These are phyloP conservation scores for Cecidostiba fungosa DNA, from an alignment of 2,888 invertebrate species.

Conservation along the genomic window DNA sequence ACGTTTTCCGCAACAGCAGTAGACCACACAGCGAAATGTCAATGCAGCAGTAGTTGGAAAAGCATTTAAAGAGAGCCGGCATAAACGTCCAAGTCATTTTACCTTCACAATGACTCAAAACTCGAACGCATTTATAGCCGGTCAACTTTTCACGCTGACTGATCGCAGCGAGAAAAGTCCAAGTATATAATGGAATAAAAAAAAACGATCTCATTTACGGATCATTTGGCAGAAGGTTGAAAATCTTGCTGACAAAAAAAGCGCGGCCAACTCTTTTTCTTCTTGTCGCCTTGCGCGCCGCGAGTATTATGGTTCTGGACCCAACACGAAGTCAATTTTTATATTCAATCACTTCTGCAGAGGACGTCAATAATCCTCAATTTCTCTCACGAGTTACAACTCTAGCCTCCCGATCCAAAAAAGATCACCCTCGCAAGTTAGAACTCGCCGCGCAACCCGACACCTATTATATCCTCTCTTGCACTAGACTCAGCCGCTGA, in stretches of 20 bases:
- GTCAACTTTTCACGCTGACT: constrained; percentile 20
- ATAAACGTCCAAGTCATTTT: constrained; percentile 9
- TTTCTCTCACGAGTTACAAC: too few species aligned
- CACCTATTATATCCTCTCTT: background rate
- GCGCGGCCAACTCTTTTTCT: background rate
- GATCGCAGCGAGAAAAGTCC: constrained; percentile 26
- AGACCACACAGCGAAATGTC: background rate
- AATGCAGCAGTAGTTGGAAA: background rate
- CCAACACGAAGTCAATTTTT: background rate
- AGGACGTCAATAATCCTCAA: too few species aligned
- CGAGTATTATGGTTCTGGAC: background rate
- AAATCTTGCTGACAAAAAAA: background rate
- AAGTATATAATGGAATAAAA: background rate
- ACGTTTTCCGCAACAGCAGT: background rate
- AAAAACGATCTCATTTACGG: constrained; percentile 29
- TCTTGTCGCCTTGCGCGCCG: background rate
- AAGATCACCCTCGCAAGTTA: background rate
- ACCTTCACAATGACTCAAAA: constrained; percentile 28
- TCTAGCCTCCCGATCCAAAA: background rate
- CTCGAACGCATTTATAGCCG: constrained; percentile 29
- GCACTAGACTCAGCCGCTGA: background rate
- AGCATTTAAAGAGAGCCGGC: constrained; percentile 8
- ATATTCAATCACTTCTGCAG: background rate
- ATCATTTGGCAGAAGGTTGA: constrained; percentile 27
- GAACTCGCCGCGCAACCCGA: background rate